A percentile compares a stretch with the other conserved stretches of the same genome.
Conservation (phyloP, 2,113 vertebrate species). For the Pungitius pungitius region DNA sequence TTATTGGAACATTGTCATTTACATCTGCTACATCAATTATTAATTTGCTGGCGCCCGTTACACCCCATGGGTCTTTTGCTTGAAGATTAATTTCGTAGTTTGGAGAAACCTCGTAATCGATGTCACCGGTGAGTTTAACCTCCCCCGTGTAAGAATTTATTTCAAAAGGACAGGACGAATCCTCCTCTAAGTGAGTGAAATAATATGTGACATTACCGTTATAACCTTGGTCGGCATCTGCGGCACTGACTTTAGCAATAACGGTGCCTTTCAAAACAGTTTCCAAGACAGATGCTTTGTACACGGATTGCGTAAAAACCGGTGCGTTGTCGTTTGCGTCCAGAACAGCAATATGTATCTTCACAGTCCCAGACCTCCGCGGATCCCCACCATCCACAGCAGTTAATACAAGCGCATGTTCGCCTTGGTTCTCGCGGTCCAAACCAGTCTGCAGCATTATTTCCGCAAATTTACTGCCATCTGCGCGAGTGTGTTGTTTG, state of each 20-base stretch:
- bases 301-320: neutral
- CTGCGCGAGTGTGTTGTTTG: slow-evolving; percentile 59
- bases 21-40: neutral
- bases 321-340: slow-evolving; percentile 1
- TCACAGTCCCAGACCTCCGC: neutral
- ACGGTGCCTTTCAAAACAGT: neutral
- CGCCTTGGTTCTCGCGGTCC: slow-evolving; percentile 70
- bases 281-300: neutral
- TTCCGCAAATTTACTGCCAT: slow-evolving; percentile 70
- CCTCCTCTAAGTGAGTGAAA: neutral
- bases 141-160: neutral
- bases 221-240: neutral
- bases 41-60: neutral
- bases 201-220: neutral
- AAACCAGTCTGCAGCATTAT: slow-evolving; percentile 74
- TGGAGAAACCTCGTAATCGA: neutral
- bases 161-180: neutral
- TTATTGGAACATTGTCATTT: neutral
- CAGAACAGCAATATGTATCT: neutral
- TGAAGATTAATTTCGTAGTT: neutral
- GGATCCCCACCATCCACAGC: neutral
- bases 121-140: neutral
- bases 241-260: neutral
- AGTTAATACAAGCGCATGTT: neutral
- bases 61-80: neutral